Conservation (phyloP, 1,140 invertebrate species). For the Ceratina calcarata region DNA sequence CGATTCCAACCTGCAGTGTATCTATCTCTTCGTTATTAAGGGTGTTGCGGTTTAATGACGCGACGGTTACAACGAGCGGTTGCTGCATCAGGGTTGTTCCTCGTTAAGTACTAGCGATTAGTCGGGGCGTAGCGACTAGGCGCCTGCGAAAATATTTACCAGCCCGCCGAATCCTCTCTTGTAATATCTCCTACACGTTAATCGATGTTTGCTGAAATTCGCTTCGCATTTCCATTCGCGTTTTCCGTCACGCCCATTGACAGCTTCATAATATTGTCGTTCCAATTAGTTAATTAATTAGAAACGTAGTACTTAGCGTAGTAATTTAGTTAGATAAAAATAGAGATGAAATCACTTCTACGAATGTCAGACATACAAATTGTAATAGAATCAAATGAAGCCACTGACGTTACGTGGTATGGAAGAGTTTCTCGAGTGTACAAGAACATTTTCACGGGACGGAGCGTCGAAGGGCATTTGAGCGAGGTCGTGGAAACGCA, state of each 20-base stretch:
- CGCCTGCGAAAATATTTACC: slow-evolving; percentile 58
- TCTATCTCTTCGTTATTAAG: slow-evolving; percentile 60
- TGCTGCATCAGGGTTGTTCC: slow-evolving; percentile 29
- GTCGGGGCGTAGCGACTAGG: neutral
- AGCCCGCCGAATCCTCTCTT: slow-evolving; percentile 6
- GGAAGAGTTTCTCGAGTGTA: neutral
- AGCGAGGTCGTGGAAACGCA: slow-evolving; percentile 26
- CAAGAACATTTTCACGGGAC: slow-evolving; percentile 23
- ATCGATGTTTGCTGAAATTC: slow-evolving; percentile 27
- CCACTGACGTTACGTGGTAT: no score
- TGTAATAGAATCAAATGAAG: no score
- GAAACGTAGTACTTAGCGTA: no score
- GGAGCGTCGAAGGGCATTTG: slow-evolving; percentile 44
- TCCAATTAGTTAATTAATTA: no score
- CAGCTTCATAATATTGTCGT: no score
- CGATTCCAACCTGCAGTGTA: slow-evolving; percentile 35
- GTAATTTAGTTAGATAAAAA: no score
- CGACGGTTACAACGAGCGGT: slow-evolving; percentile 32
- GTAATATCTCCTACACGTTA: neutral
- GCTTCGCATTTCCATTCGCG: neutral
- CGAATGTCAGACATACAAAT: no score
- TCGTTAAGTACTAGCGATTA: slow-evolving; percentile 39
- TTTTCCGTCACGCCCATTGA: neutral
- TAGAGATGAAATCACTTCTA: no score
- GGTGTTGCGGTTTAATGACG: slow-evolving; percentile 64